Base-by-base conservation (phyloP, 2,888 invertebrate genomes). In the Acronicta alni region DNA sequence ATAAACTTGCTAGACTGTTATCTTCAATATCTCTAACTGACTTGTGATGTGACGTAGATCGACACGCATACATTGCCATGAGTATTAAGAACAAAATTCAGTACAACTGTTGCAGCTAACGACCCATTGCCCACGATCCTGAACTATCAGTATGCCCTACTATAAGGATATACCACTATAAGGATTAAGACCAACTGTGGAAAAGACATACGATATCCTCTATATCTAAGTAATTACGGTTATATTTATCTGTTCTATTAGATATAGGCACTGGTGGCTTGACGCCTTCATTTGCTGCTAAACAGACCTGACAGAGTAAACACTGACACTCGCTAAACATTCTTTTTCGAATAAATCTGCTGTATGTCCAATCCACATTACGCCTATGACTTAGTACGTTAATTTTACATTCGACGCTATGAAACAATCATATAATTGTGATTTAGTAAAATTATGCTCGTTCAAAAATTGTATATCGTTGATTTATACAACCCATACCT, bases 1-100 rank as follows among this genome's bases (percentile, higher is more conserved):
- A 88, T 80, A 89, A 86, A 87, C 84, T 84, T 85, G 84, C 82
- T 86, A 85, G 80, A 84, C 84, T 85, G 84, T 86, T 80, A 81
- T 75, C 71, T 73, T 80, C 78, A 79, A 83, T 82, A 85, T 79
- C 75, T 79, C 83, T 82, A 84, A 81, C 85, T 84, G 86, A 87
- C 86, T 68, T 92, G 93, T 92, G 91, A 92, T 91, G 91, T 86
- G 84, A 87, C 87, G 87, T 89, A 90, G 84, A 82, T 83, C 79
- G 75, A 84, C 82, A 82, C 85, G 86, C 81, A 82, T 86, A 86
- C 85, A 85, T 86, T 85, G 82, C 77, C 72, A 79, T 89, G 89
- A 90, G 89, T 90, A 90, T 90, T 90, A 84, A 85, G 77, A 80
- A 84, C 79, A 73, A 75, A 84, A 82, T 67, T 73, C 72, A 70